These are phyloP conservation scores for Ornithoptera alexandrae DNA, from an alignment of 2,888 invertebrate genomes.

Conservation along the genomic window DNA sequence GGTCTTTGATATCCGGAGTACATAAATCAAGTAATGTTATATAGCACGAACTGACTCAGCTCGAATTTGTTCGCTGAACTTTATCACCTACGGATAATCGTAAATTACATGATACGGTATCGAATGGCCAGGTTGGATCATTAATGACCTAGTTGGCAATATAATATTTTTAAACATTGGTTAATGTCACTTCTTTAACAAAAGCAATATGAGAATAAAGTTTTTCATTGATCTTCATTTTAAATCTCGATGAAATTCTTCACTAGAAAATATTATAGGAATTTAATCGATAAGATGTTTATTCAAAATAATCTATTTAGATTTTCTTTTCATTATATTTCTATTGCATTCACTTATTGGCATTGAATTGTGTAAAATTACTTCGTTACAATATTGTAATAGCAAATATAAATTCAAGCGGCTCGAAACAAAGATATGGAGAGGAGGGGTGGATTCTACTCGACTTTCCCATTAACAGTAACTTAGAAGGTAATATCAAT, in stretches of 20 bases:
- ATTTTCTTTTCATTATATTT: no score
- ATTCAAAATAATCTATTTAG: no score
- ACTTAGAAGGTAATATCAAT: conserved; percentile 46
- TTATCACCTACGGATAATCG: conserved; percentile 60
- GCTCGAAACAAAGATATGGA: conserved; percentile 47
- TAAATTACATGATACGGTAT: conserved; percentile 29
- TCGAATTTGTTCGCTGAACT: conserved; percentile 59
- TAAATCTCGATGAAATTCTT: no score
- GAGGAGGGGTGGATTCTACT: conserved; percentile 56
- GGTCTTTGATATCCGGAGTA: conserved; percentile 66
- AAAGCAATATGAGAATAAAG: no score
- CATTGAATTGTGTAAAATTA: background rate
- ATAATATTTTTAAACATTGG: no score
- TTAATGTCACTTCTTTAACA: no score
- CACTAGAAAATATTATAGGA: no score
- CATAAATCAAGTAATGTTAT: conserved; percentile 72
- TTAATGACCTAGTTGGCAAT: conserved; percentile 1
- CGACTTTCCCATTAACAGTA: conserved; percentile 71
- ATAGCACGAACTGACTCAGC: conserved; percentile 62
- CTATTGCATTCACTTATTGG: no score
- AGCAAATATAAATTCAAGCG: conserved; percentile 39
- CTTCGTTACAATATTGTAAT: conserved; percentile 45
- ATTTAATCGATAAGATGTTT: no score
- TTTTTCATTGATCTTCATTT: no score
- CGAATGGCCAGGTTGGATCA: background rate